phyloP scores from a whole-genome alignment of 1,140 invertebrate species.

The Apocrypta bakeri region DNA sequence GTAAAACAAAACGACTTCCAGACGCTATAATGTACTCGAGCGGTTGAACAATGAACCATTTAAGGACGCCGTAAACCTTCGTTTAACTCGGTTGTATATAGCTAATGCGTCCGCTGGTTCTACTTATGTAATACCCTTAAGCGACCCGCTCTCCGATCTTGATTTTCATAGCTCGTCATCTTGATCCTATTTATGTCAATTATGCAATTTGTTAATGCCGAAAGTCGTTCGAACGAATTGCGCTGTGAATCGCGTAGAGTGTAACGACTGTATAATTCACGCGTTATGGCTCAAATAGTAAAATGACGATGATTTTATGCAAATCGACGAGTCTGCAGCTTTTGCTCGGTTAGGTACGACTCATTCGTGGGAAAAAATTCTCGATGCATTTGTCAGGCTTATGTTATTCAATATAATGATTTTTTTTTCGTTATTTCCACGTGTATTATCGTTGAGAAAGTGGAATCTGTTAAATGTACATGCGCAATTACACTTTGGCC shows the following conservation, averaged over 20 bases:
- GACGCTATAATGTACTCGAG: not conserved
- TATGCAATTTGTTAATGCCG: not conserved
- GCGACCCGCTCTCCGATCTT: not conserved
- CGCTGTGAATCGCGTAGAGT: not conserved
- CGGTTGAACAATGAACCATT: not conserved
- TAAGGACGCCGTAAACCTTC: not conserved
- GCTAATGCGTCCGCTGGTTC: not conserved
- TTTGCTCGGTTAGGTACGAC: too few relatives aligned
- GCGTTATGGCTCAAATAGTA: too few relatives aligned
- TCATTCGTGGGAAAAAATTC: too few relatives aligned
- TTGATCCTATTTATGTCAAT: not conserved
- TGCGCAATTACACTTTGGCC: too few relatives aligned
- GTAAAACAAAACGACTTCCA: slow-evolving; percentile 19
- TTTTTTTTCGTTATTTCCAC: too few relatives aligned
- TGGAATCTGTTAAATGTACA: too few relatives aligned
- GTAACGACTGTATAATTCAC: too few relatives aligned
- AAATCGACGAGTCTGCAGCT: too few relatives aligned
- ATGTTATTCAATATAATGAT: too few relatives aligned
- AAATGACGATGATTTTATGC: too few relatives aligned
- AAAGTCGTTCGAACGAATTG: not conserved
- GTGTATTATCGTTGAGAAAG: too few relatives aligned
- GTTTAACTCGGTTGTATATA: not conserved
- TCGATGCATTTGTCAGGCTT: too few relatives aligned
- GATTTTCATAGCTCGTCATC: not conserved
- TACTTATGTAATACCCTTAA: not conserved